Evolutionary conservation across 2,113 vertebrate genomes (phyloP), one percentile per base, ranked within the genome.

Genomic region (Bothrops jararaca): DNA sequence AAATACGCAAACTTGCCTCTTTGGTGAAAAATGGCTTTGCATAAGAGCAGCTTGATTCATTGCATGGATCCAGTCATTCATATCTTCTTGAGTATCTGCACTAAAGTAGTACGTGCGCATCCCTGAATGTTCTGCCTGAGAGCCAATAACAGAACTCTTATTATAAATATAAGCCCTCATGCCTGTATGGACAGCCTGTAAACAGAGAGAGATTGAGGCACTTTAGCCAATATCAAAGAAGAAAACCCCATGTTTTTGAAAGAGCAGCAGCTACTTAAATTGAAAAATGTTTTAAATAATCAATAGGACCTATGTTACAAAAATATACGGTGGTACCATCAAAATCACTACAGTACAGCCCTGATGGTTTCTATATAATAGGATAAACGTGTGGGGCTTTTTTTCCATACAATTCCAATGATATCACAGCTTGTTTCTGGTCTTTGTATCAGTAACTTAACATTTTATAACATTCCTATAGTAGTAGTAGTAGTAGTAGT

Each of bases 61-160:
- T 95, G 99, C 99, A 93, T 98, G 97, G 96, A 99, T 98, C 99
- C 99, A 99, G 91, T 98, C 97, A 45, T 98, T 99, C 99, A 99
- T 99, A 94, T 99, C 99, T 96, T 99, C 99, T 91, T 98, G 98
- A 56, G 99, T 99, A 95, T 99, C 99, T 0, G 99, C 99, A 86
- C 99, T 99, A 98, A 99, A 99, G 98, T 98, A 99, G 97, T 99
- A 99, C 0, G 99, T 99, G 96, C 99, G 96, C 99, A 99, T 99
- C 96, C 99, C 98, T 1, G 98, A 98, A 96, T 99, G 98, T 97
- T 99, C 99, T 0, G 98, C 98, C 97, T 98, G 99, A 26, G 98
- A 98, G 97, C 98, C 99, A 98, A 98, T 97, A 91, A 98, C 96
- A 98, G 98, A 98, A 96, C 98, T 98, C 97, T 97, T 98, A 96